Percentiles rank a stretch among this genome's conserved stretches.
Conservation (phyloP, 2,797 vertebrate species). For the Echeneis naucrates region DNA sequence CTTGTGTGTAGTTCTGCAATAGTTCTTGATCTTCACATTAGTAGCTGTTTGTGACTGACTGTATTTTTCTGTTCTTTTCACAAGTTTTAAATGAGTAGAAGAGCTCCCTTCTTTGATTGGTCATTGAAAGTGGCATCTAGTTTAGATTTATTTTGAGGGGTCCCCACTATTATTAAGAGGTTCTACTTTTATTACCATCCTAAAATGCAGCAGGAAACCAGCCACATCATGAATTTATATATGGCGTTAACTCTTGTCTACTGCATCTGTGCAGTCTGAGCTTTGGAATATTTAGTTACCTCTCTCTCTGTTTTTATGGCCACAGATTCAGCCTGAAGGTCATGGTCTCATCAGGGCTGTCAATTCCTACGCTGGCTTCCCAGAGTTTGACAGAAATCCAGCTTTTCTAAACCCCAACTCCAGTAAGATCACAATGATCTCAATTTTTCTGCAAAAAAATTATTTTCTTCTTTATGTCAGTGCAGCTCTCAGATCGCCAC, state of each 20-base stretch:
- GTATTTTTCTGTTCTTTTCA: too few relatives aligned
- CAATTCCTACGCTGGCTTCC: constrained; percentile 91
- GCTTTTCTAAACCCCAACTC: constrained; percentile 80
- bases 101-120: too few relatives aligned
- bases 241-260: too few relatives aligned
- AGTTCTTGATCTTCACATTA: too few relatives aligned
- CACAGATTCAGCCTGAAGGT: constrained; percentile 82
- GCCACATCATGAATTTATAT: too few relatives aligned
- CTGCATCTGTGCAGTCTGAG: neutral
- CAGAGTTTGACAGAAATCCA: constrained; percentile 85
- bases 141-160: too few relatives aligned
- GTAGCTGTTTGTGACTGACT: too few relatives aligned
- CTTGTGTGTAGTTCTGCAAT: neutral
- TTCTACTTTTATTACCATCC: too few relatives aligned
- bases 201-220: too few relatives aligned
- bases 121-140: too few relatives aligned
- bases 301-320: constrained; percentile 4
- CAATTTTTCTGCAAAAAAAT: neutral
- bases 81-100: too few relatives aligned
- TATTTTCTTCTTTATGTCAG: neutral
- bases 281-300: constrained; percentile 6
- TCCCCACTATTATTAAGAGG: too few relatives aligned
- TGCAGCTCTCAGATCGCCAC: neutral
- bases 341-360: constrained; percentile 86
- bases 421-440: constrained; percentile 68